Evolutionary conservation across 2,113 vertebrate genomes (phyloP).

Genomic region (Forbesichthys agassizii): DNA sequence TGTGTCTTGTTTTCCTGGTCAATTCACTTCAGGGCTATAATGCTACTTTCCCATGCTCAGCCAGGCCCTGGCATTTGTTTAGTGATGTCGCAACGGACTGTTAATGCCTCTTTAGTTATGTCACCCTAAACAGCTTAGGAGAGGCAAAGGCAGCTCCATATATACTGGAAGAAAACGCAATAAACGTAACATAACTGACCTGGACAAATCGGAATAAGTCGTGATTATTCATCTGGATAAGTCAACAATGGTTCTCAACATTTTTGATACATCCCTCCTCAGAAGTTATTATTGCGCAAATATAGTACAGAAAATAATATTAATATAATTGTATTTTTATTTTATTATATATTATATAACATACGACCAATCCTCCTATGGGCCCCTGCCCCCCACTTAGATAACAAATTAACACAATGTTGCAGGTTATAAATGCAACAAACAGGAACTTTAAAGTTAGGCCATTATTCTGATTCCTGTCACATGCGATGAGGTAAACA

Average conservation of each 20-base stretch:
- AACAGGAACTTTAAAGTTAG: not conserved
- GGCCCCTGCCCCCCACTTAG: not conserved
- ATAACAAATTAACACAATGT: not conserved
- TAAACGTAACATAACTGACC: not conserved
- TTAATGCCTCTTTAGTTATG: constrained; percentile 77
- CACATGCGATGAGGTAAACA: constrained; percentile 46
- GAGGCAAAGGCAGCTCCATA: constrained; percentile 4
- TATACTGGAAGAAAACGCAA: not conserved
- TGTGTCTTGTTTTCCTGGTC: constrained; percentile 55
- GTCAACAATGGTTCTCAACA: not conserved
- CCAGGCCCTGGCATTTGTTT: constrained; percentile 60
- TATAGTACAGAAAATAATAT: too few relatives aligned
- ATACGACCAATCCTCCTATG: not conserved
- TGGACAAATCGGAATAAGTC: not conserved
- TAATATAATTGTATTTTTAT: too few relatives aligned
- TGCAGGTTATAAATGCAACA: not conserved
- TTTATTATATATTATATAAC: not conserved
- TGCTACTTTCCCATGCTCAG: constrained; percentile 71
- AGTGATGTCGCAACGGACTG: constrained; percentile 57
- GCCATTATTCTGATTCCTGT: constrained; percentile 49
- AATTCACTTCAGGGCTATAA: constrained; percentile 58
- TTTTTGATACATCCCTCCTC: not conserved
- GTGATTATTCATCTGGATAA: too few relatives aligned
- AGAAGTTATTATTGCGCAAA: not conserved
- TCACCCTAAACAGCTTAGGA: constrained; percentile 49